Base-by-base conservation (phyloP, 1,140 invertebrate genomes). In the Eumaeus atala region DNA sequence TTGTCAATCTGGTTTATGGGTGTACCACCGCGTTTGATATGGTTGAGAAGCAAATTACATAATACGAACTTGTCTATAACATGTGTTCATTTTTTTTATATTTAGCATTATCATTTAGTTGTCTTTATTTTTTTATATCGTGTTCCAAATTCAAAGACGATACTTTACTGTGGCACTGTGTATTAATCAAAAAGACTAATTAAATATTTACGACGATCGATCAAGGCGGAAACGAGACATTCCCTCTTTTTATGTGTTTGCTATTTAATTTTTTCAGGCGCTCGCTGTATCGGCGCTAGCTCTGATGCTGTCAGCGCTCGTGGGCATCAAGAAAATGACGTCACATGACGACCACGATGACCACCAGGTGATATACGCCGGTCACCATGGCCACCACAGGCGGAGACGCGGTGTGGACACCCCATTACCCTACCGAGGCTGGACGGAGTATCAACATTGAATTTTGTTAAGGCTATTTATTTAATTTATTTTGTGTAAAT, bases 341-440 rank as follows among this genome's bases (percentile, higher is more conserved):
- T 89, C 91, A 12, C 87, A 90, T 21, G 91, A 92, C 8, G 91
- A 93, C 21, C 79, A 89, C 28, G 89, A 91, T 44, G 90, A 90
- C 11, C 92, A 93, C 66, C 92, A 92, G 60, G 92, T 93, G n/a
- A 91, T 93, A 35, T 93, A 93, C 65, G 90, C 91, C 17, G 84
- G 89, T 54, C 86, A 88, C 17, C 90, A 91, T 59, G 90, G 90
- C 50, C 91, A 93, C 62, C 88, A 90, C 37, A 77, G 90, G 40
- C 89, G 88, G 64, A 90, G 89, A 63, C 74, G 88, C 50, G 81
- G 87, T 51, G 11, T 67, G 6, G 55, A 74, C 18, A 77, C 77
- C 0, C 79, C 83, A 0, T 67, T 89, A 37, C 92, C 92, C 0
- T 94, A 93, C 73, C 78, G 87, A 60, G 92, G 89, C 40, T 92